phyloP scores from a whole-genome alignment of 2,797 vertebrate genomes.

The Paguma larvata region DNA sequence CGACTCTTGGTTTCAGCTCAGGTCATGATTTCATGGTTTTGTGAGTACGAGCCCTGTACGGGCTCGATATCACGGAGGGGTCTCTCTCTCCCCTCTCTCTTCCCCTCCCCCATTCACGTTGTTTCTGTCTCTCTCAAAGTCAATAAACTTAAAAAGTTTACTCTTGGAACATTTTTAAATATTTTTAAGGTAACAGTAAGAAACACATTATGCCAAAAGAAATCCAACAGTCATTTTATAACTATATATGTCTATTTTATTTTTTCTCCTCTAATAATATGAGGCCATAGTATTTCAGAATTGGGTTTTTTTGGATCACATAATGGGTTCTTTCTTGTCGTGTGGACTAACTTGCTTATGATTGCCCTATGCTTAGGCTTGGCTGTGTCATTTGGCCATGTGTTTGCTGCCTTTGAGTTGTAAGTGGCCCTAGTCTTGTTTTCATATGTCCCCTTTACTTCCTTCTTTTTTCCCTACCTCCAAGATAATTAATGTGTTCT shows the following conservation, averaged over 20 bases:
- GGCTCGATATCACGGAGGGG: too few species aligned
- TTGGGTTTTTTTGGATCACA: neutral
- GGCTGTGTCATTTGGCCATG: neutral
- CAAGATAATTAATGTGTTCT: neutral
- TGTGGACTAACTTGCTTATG: neutral
- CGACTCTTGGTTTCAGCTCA: too few species aligned
- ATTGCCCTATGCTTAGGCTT: rapidly evolving
- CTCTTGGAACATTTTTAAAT: slow-evolving; percentile 30
- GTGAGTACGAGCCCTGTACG: too few species aligned
- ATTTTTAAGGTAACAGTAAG: slow-evolving; percentile 41
- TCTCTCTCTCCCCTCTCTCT: too few species aligned
- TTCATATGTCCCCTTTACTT: neutral
- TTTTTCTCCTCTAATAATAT: neutral
- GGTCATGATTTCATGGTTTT: too few species aligned
- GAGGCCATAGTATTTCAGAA: slow-evolving; percentile 22
- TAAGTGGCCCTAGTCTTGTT: neutral
- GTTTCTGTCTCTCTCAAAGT: too few species aligned
- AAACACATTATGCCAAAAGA: neutral
- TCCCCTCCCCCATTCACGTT: too few species aligned
- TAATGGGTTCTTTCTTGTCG: neutral
- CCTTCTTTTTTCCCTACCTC: neutral
- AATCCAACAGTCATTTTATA: slow-evolving; percentile 23
- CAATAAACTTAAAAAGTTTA: neutral
- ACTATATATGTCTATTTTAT: neutral
- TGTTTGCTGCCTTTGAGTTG: neutral